These are phyloP conservation scores for Fragum whitleyi DNA, from an alignment of 2,888 invertebrate genomes.

Conservation along the genomic window DNA sequence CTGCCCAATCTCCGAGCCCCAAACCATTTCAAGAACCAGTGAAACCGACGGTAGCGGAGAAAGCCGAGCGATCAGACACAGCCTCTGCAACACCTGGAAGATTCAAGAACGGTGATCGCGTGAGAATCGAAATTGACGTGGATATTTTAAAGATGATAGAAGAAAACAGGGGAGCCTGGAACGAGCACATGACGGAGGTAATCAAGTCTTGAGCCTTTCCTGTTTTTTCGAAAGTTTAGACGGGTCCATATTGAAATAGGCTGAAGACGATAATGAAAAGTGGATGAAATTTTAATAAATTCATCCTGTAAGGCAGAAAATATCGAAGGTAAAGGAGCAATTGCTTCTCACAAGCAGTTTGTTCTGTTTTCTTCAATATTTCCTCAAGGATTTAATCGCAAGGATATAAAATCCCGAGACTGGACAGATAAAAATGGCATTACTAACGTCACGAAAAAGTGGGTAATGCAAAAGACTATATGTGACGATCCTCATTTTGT, in stretches of 20 bases:
- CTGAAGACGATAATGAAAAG: too few species aligned
- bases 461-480: too few species aligned
- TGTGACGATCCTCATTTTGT: too few species aligned
- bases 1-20: not conserved
- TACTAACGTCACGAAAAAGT: too few species aligned
- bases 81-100: not conserved
- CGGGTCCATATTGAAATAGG: too few species aligned
- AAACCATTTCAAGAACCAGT: not conserved
- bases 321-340: not conserved
- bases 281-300: too few species aligned
- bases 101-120: constrained; percentile 93
- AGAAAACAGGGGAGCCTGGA: constrained; percentile 95
- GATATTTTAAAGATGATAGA: constrained; percentile 91
- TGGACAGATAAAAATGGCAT: too few species aligned
- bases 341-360: not conserved
- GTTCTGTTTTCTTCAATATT: not conserved
- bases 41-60: not conserved
- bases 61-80: not conserved
- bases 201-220: too few species aligned
- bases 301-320: too few species aligned
- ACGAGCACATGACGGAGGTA: constrained; percentile 93
- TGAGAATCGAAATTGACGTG: constrained; percentile 90
- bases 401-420: too few species aligned
- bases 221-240: too few species aligned
- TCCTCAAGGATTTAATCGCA: not conserved